phyloP scores from a whole-genome alignment of 2,113 vertebrate genomes.

The Platichthys flesus region DNA sequence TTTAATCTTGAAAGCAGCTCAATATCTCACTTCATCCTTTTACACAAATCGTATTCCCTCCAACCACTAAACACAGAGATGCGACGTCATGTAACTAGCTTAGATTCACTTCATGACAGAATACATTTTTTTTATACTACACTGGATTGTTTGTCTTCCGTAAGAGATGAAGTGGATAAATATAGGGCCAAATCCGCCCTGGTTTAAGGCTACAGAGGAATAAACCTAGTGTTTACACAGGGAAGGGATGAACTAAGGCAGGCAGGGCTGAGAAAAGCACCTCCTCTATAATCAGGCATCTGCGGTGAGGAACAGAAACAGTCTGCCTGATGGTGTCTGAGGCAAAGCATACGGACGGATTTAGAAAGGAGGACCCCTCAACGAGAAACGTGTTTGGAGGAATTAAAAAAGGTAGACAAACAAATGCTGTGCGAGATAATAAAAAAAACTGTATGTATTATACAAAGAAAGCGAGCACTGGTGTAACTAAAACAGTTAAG shows the following conservation, averaged over 20 bases:
- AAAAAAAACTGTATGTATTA: conserved; percentile 11
- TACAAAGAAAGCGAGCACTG: conserved; percentile 23
- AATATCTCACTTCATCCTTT: conserved; percentile 29
- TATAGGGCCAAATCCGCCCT: background rate
- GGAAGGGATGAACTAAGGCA: conserved; percentile 54
- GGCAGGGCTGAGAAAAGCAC: conserved; percentile 28
- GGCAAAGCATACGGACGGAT: conserved; percentile 29
- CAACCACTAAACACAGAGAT: background rate
- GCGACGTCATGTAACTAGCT: background rate
- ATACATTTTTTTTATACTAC: background rate
- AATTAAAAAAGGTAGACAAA: conserved; percentile 28
- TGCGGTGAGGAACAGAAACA: conserved; percentile 46
- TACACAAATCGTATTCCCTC: conserved; percentile 28
- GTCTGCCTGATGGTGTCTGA: conserved; percentile 20
- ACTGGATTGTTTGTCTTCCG: conserved; percentile 19
- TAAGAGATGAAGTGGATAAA: background rate
- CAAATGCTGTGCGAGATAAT: conserved; percentile 24
- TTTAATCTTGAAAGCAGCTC: conserved; percentile 18
- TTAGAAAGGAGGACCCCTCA: conserved; percentile 28
- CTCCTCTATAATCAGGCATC: conserved; percentile 42
- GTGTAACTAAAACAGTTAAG: conserved; percentile 46
- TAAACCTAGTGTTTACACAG: conserved; percentile 60
- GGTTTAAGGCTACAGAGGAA: conserved; percentile 37
- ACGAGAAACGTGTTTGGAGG: conserved; percentile 24
- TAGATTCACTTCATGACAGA: conserved; percentile 21